A percentile compares a stretch with the other conserved stretches of the same genome.
These are phyloP conservation scores for Acanthacorydalis orientalis DNA, from an alignment of 2,888 invertebrate genomes.

Conservation along the genomic window DNA sequence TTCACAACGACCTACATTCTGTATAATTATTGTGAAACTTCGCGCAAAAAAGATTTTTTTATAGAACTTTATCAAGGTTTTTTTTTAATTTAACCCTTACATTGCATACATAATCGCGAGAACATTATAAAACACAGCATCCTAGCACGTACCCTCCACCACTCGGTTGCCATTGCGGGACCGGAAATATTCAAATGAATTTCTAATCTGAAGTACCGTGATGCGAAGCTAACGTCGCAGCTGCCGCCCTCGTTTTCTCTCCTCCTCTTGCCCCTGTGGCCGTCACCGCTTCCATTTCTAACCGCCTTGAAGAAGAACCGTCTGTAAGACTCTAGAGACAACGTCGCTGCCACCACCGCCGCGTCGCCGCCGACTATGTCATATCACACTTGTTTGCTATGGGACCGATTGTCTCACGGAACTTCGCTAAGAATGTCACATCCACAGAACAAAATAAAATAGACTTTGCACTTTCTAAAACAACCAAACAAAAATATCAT, in stretches of 20 bases:
- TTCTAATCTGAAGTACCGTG: slow-evolving; percentile 24
- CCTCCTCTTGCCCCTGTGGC: slow-evolving; percentile 1
- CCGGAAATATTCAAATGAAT: slow-evolving; percentile 33
- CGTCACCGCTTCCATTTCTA: background rate
- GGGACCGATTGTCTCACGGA: background rate
- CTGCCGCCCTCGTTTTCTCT: background rate
- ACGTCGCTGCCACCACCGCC: background rate
- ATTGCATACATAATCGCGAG: too few species aligned
- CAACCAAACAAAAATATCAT: too few species aligned
- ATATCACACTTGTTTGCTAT: background rate
- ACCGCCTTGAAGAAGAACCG: background rate
- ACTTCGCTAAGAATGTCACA: too few species aligned
- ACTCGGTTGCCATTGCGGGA: slow-evolving; percentile 15
- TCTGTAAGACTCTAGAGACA: background rate
- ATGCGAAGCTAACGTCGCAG: background rate
- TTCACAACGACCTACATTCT: too few species aligned
- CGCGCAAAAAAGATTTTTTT: too few species aligned
- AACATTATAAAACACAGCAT: background rate
- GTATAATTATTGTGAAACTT: too few species aligned
- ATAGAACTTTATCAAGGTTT: too few species aligned
- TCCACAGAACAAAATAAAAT: too few species aligned
- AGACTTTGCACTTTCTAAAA: too few species aligned
- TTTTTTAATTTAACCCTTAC: too few species aligned
- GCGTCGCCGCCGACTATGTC: background rate
- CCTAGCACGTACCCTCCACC: slow-evolving; percentile 9